A percentile compares a stretch with the other conserved stretches of the same genome.
Conservation (phyloP, 2,888 invertebrate species). For the Nomada ferruginata region DNA sequence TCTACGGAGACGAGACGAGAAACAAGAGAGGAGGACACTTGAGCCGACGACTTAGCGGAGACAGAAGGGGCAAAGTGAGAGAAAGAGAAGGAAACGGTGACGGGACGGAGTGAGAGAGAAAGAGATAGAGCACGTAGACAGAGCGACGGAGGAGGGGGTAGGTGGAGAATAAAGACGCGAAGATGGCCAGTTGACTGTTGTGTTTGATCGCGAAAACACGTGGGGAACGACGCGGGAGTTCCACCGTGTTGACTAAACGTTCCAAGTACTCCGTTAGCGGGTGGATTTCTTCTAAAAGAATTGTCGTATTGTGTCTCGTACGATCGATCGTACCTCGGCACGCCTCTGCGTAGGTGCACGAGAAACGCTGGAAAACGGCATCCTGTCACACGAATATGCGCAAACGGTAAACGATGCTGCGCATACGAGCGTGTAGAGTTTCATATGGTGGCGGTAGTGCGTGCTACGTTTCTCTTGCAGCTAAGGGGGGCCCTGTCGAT, state of each 20-base stretch:
- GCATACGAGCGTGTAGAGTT: constrained; percentile 34
- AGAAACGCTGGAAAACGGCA: constrained; percentile 37
- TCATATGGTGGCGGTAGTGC: constrained; percentile 46
- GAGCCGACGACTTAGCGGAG: constrained; percentile 18
- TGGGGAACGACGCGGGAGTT: constrained; percentile 57
- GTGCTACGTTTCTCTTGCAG: constrained; percentile 8
- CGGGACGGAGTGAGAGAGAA: constrained; percentile 33
- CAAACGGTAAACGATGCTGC: constrained; percentile 45
- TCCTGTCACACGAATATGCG: constrained; percentile 41
- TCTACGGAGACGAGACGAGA: constrained; percentile 15
- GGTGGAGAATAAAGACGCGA: constrained; percentile 47
- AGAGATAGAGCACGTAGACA: constrained; percentile 27
- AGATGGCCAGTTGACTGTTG: constrained; percentile 32
- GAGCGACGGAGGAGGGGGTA: constrained; percentile 10
- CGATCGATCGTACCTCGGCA: constrained; percentile 57
- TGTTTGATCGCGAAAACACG: constrained; percentile 61
- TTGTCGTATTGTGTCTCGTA: constrained; percentile 12
- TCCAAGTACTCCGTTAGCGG: neutral
- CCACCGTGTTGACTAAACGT: constrained; percentile 14
- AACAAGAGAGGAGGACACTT: constrained; percentile 27
- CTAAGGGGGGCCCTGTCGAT: constrained; percentile 10
- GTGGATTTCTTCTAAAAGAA: neutral
- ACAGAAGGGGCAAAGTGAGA: constrained; percentile 23
- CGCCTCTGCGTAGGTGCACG: constrained; percentile 14
- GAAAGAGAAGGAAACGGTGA: constrained; percentile 10